Conservation (phyloP, 2,113 vertebrate genomes). For the Mirounga angustirostris region DNA sequence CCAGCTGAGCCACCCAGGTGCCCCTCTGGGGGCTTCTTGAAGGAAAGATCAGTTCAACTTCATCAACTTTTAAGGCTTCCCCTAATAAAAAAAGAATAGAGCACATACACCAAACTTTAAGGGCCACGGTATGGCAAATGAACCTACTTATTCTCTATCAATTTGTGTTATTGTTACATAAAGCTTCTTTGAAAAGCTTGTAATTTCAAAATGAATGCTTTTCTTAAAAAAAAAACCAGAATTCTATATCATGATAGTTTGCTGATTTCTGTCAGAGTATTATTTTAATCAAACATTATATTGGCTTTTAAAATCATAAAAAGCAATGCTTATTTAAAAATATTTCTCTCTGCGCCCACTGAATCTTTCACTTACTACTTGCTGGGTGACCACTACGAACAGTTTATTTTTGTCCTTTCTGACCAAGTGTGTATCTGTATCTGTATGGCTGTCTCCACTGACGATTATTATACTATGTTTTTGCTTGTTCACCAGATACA, state of each 20-base stretch:
- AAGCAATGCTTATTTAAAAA: not conserved
- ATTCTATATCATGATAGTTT: not conserved
- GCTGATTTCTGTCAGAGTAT: not conserved
- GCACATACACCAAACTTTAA: not conserved
- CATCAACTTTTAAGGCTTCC: not conserved
- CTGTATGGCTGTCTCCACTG: not conserved
- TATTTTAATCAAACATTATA: slow-evolving; percentile 6
- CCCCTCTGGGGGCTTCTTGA: not conserved
- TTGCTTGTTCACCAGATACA: not conserved
- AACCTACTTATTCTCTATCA: not conserved
- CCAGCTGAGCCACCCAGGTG: no score
- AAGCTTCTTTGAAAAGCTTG: not conserved
- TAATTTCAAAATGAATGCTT: not conserved
- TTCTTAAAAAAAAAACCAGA: not conserved
- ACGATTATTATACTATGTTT: not conserved
- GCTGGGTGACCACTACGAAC: not conserved
- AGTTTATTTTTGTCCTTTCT: not conserved
- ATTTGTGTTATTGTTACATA: not conserved
- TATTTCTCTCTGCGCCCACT: not conserved
- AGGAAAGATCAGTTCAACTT: not conserved
- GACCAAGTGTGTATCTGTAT: not conserved
- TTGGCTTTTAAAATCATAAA: not conserved
- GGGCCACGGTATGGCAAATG: not conserved
- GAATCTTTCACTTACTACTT: not conserved
- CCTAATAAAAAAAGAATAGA: not conserved